Evolutionary conservation across 2,888 invertebrate species (phyloP).

Genomic region (Eurytoma californica): DNA sequence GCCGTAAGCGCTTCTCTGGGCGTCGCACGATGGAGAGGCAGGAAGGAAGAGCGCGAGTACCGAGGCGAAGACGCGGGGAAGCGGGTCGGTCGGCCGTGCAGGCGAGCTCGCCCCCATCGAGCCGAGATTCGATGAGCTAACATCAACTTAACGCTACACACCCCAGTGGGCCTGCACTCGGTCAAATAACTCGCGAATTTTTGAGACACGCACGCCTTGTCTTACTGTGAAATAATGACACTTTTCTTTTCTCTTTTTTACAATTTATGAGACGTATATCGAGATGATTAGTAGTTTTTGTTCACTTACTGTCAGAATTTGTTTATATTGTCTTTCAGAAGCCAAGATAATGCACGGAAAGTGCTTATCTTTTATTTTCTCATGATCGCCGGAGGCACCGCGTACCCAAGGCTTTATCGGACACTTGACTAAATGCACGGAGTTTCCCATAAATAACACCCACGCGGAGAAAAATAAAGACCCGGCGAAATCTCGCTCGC

Average conservation of each 20-base stretch:
- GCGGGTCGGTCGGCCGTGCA: constrained; percentile 52
- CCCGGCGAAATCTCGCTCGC: background rate
- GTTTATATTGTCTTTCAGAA: no score
- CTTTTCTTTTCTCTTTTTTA: no score
- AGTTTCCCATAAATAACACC: background rate
- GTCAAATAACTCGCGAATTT: constrained; percentile 71
- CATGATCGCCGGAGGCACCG: no score
- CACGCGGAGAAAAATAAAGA: background rate
- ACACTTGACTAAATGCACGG: no score
- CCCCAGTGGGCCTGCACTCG: constrained; percentile 70
- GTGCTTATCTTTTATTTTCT: no score
- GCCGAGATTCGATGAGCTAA: constrained; percentile 68
- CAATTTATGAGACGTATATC: no score
- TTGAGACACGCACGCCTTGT: constrained; percentile 59
- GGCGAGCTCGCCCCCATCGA: constrained; percentile 58
- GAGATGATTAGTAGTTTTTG: no score
- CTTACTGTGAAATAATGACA: background rate
- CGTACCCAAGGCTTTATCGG: no score
- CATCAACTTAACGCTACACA: constrained; percentile 72
- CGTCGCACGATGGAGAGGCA: background rate
- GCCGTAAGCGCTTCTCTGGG: background rate
- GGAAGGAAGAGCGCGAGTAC: constrained; percentile 51
- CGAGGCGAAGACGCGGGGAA: constrained; percentile 28
- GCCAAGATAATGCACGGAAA: no score
- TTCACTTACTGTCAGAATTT: no score